Evolutionary conservation across 2,113 vertebrate species (phyloP).

Genomic region (Todiramphus chloris): DNA sequence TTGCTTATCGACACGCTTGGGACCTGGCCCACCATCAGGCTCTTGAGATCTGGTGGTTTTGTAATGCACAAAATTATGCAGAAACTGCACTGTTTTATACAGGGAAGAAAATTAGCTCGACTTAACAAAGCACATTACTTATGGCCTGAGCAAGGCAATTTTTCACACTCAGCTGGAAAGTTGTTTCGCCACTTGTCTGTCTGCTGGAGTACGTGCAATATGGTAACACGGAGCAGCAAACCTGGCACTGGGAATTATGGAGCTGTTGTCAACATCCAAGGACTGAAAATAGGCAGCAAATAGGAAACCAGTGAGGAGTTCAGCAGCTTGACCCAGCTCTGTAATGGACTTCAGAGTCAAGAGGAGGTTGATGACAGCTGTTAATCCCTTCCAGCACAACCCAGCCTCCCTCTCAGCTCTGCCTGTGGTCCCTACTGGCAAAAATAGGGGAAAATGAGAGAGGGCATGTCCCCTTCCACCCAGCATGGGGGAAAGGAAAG

Average conservation of each 20-base stretch:
- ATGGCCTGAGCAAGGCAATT: background rate
- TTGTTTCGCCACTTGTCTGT: slow-evolving; percentile 37
- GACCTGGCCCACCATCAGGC: slow-evolving; percentile 38
- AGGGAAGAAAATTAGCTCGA: slow-evolving; percentile 35
- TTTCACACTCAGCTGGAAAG: slow-evolving; percentile 50
- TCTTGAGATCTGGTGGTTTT: slow-evolving; percentile 6
- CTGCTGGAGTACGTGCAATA: background rate
- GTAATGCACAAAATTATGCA: slow-evolving; percentile 40
- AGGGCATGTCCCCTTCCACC: background rate
- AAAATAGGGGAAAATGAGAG: background rate
- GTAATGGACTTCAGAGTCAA: background rate
- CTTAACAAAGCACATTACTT: slow-evolving; percentile 3
- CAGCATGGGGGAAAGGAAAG: background rate
- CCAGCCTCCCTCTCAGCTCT: background rate
- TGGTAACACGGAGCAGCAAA: background rate
- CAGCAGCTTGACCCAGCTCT: background rate
- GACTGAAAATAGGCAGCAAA: slow-evolving; percentile 41
- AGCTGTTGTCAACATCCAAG: slow-evolving; percentile 14
- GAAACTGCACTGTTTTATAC: slow-evolving; percentile 10
- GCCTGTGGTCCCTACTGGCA: background rate
- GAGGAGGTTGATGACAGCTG: slow-evolving; percentile 33
- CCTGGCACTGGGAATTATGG: background rate
- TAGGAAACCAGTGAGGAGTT: slow-evolving; percentile 3
- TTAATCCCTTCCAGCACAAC: background rate
- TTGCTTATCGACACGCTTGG: slow-evolving; percentile 16